These are phyloP conservation scores for Drosophila athabasca DNA, from an alignment of 1,140 invertebrate species.

Conservation along the genomic window DNA sequence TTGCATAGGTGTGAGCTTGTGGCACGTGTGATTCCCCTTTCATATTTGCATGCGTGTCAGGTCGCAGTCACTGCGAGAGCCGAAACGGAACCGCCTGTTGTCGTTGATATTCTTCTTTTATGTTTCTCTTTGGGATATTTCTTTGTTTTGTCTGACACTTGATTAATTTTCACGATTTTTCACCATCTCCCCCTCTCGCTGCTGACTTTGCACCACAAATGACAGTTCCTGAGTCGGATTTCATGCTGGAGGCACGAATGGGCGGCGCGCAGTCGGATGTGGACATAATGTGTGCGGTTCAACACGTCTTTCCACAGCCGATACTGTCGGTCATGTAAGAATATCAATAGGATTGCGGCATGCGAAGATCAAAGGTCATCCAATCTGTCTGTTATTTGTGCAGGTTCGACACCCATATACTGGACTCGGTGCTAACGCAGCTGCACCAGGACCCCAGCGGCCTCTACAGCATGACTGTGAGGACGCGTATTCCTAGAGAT, in stretches of 20 bases:
- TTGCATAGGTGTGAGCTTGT: conserved; percentile 57
- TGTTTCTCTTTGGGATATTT: conserved; percentile 50
- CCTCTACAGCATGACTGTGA: conserved; percentile 81
- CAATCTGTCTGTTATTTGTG: not conserved
- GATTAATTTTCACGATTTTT: conserved; percentile 78
- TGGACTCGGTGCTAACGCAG: conserved; percentile 81
- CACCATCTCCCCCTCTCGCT: not conserved
- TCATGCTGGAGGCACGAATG: conserved; percentile 79
- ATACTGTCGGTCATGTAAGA: conserved; percentile 81
- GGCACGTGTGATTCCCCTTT: conserved; percentile 68
- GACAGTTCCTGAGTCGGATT: conserved; percentile 83
- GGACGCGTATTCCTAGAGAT: conserved; percentile 81
- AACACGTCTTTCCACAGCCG: conserved; percentile 81
- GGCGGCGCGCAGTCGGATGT: conserved; percentile 71
- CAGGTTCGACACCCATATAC: conserved; percentile 78
- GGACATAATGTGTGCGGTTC: conserved; percentile 80
- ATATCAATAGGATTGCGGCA: conserved; percentile 5
- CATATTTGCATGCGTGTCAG: conserved; percentile 81
- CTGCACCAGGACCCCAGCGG: conserved; percentile 81
- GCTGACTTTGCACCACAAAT: conserved; percentile 1
- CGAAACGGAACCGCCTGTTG: conserved; percentile 60
- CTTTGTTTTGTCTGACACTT: conserved; percentile 81
- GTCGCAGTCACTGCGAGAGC: conserved; percentile 74
- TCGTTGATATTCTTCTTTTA: conserved; percentile 54
- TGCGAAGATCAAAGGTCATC: conserved; percentile 2